Evolutionary conservation across 2,113 vertebrate genomes (phyloP), one percentile per base, ranked within the genome.

Genomic region (Otis tarda): DNA sequence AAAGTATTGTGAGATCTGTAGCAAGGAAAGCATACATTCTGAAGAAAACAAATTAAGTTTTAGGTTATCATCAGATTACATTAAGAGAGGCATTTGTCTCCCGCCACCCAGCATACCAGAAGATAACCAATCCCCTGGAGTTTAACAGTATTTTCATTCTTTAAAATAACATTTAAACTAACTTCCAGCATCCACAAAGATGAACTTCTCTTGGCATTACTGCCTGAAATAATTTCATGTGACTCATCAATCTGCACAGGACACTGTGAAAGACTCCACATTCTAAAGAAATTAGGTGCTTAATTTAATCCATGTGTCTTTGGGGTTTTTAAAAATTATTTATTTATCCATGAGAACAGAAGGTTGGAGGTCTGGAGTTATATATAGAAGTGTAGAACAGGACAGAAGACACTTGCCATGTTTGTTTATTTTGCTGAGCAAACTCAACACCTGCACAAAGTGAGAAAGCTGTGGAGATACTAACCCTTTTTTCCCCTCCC

Each of bases 271-370:
- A 93, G 70, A 43, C 69, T 95, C 57, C 64, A 77, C 90, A 81
- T 97, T 97, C 90, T 90, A 59, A 93, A 96, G 87, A 97, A 98
- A 97, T 93, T 68, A 97, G 96, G 60, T 82, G 61, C 91, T 91
- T 97, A 81, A 97, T 95, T 97, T 95, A 96, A 97, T 92, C 83
- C 78, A 96, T 0, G 1, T 90, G 31, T 78, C 56, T 96, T 84
- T 69, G 30, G 39, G 39, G 95, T 97, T 97, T 95, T 94, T 95
- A 94, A 97, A 97, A 97, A 97, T 97, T 97, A 98, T 94, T 96
- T 60, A 80, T 94, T 97, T 96, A 87, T 88, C 83, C 83, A 76
- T 49, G 30, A 90, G 79, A 95, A 82, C 73, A 96, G 95, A 94
- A 96, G 80, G 75, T 93, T 96, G 75, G 79, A 69, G 61, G 55